Base-by-base conservation (phyloP, 2,113 vertebrate species). In the Mesitornis unicolor region DNA sequence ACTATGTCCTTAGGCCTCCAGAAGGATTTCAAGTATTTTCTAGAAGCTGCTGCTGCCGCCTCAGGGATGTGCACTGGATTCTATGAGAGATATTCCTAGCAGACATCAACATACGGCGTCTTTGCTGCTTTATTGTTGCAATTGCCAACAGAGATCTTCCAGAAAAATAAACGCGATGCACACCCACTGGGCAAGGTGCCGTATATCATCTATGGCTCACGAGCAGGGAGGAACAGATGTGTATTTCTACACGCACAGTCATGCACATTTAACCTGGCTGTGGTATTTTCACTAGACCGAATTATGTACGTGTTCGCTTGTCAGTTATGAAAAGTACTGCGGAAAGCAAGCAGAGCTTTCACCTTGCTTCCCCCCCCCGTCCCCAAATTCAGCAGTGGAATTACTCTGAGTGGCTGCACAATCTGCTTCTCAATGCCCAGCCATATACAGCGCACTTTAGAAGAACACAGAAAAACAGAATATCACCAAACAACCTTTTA, bases 151-250 rank as follows among this genome's bases (percentile, higher is more conserved):
- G 9, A 69, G 7, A 60, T 61, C 14, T 43, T 76, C 22, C 60
- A 70, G n/a, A 59, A 93, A 78, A 78, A 57, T 2, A 67, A 64
- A 67, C 9, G n/a, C 4, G 5, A 71, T 38, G 50, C 22, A 54
- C 5, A 31, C 6, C 33, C 35, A 28, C 11, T 16, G 13, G 15
- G 20, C 16, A 88, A 78, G 29, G 16, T n/a, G 22, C 10, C 38
- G 43, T 31, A 13, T 26, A 59, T 18, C 47, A 38, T 6, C 7
- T 22, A 54, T 47, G 24, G 38, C 28, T 76, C 7, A 60, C 0
- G 0, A 14, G 20, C 31, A 36, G 1, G 1, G 19, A 48, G 13
- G 10, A 28, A 42, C 6, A 29, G 2, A 7, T 59, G 6, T 14
- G 6, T 36, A 70, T 50, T 54, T 70, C 38, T 38, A 56, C 21